These are phyloP conservation scores for Macrostomum cliftonense DNA, from an alignment of 2,888 invertebrate species.

Conservation along the genomic window DNA sequence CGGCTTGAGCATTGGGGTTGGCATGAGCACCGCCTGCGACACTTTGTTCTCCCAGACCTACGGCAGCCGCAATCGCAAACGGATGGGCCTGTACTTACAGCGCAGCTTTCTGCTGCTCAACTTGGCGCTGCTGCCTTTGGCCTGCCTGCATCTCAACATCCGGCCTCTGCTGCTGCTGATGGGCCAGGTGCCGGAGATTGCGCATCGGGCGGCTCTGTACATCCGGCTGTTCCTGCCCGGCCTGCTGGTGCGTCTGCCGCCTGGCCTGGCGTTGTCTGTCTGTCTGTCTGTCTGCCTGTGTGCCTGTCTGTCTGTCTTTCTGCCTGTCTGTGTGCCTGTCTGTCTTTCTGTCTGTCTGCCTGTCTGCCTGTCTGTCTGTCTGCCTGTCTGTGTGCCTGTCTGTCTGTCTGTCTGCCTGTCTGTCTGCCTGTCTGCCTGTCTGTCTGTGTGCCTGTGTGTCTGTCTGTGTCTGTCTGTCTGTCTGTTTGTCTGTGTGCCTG, in stretches of 20 bases:
- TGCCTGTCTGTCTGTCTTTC: no score
- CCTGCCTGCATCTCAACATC: conserved; percentile 9
- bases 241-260: neutral
- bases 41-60: conserved; percentile 13
- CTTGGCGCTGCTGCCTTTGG: neutral
- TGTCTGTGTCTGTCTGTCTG: no score
- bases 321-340: no score
- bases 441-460: no score
- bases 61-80: conserved; percentile 14
- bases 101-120: neutral
- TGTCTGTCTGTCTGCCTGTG: no score
- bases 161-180: conserved; percentile 9
- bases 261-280: no score
- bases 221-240: neutral
- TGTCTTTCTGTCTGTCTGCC: no score
- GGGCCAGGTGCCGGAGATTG: conserved; percentile 11
- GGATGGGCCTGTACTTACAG: neutral
- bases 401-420: no score
- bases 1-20: neutral
- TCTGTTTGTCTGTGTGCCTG: no score
- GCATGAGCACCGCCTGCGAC: neutral
- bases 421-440: no score
- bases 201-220: conserved; percentile 2
- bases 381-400: no score
- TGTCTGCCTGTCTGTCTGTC: no score